Evolutionary conservation across 37 sponge, comb jelly and placozoan species (phyloP), one percentile per base, ranked within the genome.

Genomic region (Eunapius fragilis): DNA sequence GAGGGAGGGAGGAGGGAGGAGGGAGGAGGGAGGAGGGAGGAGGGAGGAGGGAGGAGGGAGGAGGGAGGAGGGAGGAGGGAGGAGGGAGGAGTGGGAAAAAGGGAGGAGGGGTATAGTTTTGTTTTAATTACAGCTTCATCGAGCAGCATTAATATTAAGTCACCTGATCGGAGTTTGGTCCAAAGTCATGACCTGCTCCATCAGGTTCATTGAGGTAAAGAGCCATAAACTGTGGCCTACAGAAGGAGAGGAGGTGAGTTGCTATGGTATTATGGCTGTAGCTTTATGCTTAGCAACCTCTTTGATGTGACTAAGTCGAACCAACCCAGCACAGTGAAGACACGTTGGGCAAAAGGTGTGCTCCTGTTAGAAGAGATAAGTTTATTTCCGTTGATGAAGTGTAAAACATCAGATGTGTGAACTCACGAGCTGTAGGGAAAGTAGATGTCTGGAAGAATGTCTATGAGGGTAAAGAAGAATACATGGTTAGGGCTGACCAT

Each of bases 161-260:
- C 47, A 91, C 94, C 84, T 75, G 47, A 68, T 25, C 71, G 27
- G 94, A 93, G 47, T 72, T 27, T 12, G 96, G 96, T 14, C 96
- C 96, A 79, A 25, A 78, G 2, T n/a, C 0, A 78, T 95, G 96
- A 0, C 91, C 96, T 38, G 86, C 25, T 34, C 85, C 88, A 71
- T 95, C 96, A 7, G 94, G 94, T 72, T 95, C 83, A 37, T 48
- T 80, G 72, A 95, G 74, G 79, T 95, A 95, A 69, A 84, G 19
- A 22, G 89, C 83, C 74, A 95, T 90, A 47, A 89, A 90, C 78
- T 79, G 77, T 2, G 92, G 92, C 74, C 92, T 91, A 68, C 35
- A 72, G 85, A 26, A 22, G 19, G 4, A 6, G n/a, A 25, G n/a
- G n/a, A n/a, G n/a, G n/a, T n/a, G n/a, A 80, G 5, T 47, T 7